Conservation (phyloP, 1,140 invertebrate genomes). For the Aphelenchoides fujianensis region DNA sequence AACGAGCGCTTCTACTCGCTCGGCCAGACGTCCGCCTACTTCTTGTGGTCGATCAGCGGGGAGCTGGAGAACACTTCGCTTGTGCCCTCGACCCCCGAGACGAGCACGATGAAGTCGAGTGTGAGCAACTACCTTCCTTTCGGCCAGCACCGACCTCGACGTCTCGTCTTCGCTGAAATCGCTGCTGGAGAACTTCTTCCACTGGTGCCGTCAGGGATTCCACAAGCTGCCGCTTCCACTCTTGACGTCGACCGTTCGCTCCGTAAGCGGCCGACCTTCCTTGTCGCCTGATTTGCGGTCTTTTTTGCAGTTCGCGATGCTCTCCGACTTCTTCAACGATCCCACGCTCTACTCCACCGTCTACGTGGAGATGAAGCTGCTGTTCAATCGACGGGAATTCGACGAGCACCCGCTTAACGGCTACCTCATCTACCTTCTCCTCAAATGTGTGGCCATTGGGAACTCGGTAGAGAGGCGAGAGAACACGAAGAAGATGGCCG, state of each 20-base stretch:
- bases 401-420: slow-evolving; percentile 43
- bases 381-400: slow-evolving; percentile 26
- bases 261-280: slow-evolving; percentile 26
- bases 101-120: slow-evolving; percentile 18
- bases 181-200: slow-evolving; percentile 57
- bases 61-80: slow-evolving; percentile 24
- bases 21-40: slow-evolving; percentile 42
- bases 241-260: slow-evolving; percentile 35
- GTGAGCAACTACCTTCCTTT: slow-evolving; percentile 45
- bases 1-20: slow-evolving; percentile 17
- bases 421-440: slow-evolving; percentile 44
- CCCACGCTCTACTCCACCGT: slow-evolving; percentile 35
- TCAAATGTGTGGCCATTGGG: slow-evolving; percentile 51
- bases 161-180: slow-evolving; percentile 52
- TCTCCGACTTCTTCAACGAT: slow-evolving; percentile 59
- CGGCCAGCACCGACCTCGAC: slow-evolving; percentile 46
- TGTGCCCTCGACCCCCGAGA: background rate
- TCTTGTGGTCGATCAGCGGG: slow-evolving; percentile 38
- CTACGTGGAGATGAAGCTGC: slow-evolving; percentile 37
- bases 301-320: slow-evolving; percentile 32
- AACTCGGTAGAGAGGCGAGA: slow-evolving; percentile 47
- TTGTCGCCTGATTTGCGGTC: slow-evolving; percentile 19
- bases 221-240: slow-evolving; percentile 32
- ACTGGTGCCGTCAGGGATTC: slow-evolving; percentile 47
- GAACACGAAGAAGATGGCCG: background rate